Evolutionary conservation across 2,113 vertebrate genomes (phyloP), one percentile per base, ranked within the genome.

Genomic region (Cyprinus carpio): DNA sequence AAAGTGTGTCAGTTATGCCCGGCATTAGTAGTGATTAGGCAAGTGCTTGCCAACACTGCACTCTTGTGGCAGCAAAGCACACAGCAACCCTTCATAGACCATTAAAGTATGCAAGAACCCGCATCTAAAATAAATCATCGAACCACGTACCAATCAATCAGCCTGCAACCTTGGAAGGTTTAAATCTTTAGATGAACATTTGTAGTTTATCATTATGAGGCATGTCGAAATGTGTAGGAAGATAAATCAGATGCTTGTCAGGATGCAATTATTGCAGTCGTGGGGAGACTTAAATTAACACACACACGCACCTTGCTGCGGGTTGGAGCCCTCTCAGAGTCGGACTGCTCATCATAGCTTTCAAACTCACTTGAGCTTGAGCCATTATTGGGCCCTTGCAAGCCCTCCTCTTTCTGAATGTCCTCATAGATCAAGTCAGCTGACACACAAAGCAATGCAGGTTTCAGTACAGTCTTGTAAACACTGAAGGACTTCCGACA

Each of bases 291-390:
- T 75, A 9, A 40, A 84, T 46, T 75, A 56, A 54, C 29, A 76
- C 46, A 77, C 10, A 77, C 69, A 87, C 85, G 84, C 71, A 95
- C 95, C 95, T 95, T 95, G 92, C 93, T 95, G 75, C 87, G 89
- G 69, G 93, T 82, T 0, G 93, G 90, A 0, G 65, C 64, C 85
- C 94, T 89, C 86, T 97, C 96, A 16, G 81, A 91, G 69, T 97
- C 97, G 0, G 97, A 98, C 69, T 96, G 96, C 81, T 99, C 98
- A 0, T 98, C 97, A 77, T 99, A 99, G 93, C 97, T 98, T 93
- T 99, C 98, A 0, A 99, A 99, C 89, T 99, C 97, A 0, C 98
- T 99, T 93, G 98, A 99, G 93, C 97, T 99, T 97, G 97, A 98
- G 49, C 96, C 96, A 65, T 96, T 91, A 86, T 96, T 95, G 16